Evolutionary conservation across 2,888 invertebrate genomes (phyloP).

Genomic region (Agrilus mali): DNA sequence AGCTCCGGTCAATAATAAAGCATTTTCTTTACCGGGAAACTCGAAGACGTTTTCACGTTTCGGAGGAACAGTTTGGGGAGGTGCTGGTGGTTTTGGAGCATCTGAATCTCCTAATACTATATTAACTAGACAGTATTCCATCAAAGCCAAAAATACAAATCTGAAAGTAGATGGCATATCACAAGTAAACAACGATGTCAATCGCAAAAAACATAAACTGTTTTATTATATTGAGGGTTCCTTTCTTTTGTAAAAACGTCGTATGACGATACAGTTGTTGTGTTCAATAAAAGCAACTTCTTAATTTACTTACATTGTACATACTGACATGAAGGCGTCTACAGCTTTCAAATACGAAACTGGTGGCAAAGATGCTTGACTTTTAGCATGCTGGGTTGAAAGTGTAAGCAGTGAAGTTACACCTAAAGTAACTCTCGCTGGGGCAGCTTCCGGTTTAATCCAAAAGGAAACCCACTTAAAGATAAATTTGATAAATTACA

Average conservation of each 20-base stretch:
- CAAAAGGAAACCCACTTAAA: conserved; percentile 85
- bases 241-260: no score
- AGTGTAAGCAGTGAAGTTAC: conserved; percentile 81
- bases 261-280: no score
- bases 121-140: conserved; percentile 87
- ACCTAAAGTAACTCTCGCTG: conserved; percentile 83
- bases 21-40: conserved; percentile 36
- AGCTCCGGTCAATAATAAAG: conserved; percentile 29
- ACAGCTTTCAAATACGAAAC: conserved; percentile 90
- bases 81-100: conserved; percentile 42
- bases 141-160: conserved; percentile 86
- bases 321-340: conserved; percentile 87
- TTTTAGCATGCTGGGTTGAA: conserved; percentile 87
- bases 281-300: no score
- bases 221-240: not conserved
- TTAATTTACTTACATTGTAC: conserved; percentile 66
- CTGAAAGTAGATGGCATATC: conserved; percentile 29
- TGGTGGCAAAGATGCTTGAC: conserved; percentile 83
- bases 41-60: conserved; percentile 43
- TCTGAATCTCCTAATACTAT: conserved; percentile 68
- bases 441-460: conserved; percentile 91
- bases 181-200: not conserved
- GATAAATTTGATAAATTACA: conserved; percentile 3
- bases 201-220: not conserved
- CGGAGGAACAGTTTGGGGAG: conserved; percentile 40